phyloP scores from a whole-genome alignment of 2,797 vertebrate genomes.

The Masticophis lateralis region DNA sequence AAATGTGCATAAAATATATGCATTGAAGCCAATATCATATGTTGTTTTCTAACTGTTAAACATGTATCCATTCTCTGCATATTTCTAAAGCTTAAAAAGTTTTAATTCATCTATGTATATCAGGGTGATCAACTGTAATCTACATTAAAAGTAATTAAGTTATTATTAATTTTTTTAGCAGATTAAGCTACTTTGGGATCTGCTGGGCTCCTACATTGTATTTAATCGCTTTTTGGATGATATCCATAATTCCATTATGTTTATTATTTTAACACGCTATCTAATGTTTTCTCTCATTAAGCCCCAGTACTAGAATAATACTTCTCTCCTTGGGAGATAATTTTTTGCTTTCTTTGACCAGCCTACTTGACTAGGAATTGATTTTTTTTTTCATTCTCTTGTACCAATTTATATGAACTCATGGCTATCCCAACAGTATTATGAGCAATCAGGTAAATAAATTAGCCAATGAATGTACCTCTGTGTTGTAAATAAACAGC shows the following conservation, averaged over 20 bases:
- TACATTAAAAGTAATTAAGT: conserved; percentile 6
- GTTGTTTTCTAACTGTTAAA: not conserved
- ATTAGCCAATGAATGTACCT: not conserved
- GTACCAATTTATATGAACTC: not conserved
- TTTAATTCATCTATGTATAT: not conserved
- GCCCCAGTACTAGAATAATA: not conserved
- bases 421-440: not conserved
- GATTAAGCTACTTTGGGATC: conserved; percentile 20
- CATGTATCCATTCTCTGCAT: not conserved
- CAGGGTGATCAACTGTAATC: not conserved
- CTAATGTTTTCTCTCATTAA: not conserved
- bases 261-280: conserved; percentile 17
- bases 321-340: conserved; percentile 19
- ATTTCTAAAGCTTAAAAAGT: not conserved
- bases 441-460: not conserved
- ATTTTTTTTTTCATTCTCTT: not conserved
- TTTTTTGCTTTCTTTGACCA: not conserved
- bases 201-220: not conserved
- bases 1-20: not conserved
- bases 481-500: not conserved
- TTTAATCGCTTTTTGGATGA: conserved; percentile 25
- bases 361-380: not conserved
- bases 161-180: conserved; percentile 13
- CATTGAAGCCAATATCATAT: not conserved
- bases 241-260: fast-evolving